phyloP scores from a whole-genome alignment of 2,797 vertebrate genomes.

The Pangasius larnaudii region DNA sequence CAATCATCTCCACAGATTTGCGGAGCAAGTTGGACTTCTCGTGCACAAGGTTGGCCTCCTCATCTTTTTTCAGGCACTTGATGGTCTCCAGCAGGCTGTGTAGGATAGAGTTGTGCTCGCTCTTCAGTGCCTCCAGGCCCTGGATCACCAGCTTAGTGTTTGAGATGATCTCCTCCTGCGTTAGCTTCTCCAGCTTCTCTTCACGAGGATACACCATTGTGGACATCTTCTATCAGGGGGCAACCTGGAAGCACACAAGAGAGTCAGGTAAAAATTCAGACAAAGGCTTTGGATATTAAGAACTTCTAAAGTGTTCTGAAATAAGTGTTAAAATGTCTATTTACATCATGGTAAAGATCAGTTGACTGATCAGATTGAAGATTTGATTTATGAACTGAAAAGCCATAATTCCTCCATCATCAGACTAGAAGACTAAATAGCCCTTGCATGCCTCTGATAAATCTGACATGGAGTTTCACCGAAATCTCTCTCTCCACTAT shows the following conservation, averaged over 20 bases:
- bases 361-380: neutral
- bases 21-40: conserved; percentile 95
- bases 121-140: conserved; percentile 95
- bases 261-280: neutral
- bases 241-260: conserved; percentile 62
- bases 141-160: conserved; percentile 97
- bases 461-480: too few relatives aligned
- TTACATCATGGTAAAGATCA: neutral
- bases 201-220: conserved; percentile 91
- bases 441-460: too few relatives aligned
- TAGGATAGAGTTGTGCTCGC: conserved; percentile 96
- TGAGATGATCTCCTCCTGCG: conserved; percentile 98
- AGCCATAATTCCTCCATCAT: neutral
- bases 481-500: too few relatives aligned
- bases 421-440: neutral
- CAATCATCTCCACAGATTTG: conserved; percentile 97
- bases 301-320: neutral
- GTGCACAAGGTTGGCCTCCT: conserved; percentile 94
- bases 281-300: neutral
- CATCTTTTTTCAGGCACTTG: conserved; percentile 97
- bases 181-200: conserved; percentile 93
- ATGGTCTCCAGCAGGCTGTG: conserved; percentile 97
- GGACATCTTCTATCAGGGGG: conserved; percentile 81
- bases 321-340: neutral
- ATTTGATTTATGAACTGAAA: neutral